These are phyloP conservation scores for Zaprionus ghesquierei DNA, from an alignment of 1,140 invertebrate species.

Conservation along the genomic window DNA sequence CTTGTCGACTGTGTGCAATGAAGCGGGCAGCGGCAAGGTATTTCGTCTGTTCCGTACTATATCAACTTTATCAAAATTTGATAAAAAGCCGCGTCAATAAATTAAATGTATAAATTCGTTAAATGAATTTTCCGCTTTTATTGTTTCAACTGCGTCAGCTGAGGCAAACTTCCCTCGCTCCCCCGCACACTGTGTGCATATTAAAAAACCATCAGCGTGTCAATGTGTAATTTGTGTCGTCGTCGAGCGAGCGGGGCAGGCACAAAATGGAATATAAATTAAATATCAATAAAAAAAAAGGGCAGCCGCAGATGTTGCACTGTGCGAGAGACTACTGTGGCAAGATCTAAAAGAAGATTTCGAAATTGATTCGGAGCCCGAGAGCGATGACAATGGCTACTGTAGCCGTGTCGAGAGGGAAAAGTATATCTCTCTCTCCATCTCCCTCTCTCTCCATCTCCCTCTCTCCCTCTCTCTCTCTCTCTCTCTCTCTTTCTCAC, in stretches of 20 bases:
- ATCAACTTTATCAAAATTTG: slow-evolving; percentile 70
- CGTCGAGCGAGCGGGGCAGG: slow-evolving; percentile 17
- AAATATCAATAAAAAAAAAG: slow-evolving; percentile 70
- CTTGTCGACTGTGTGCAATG: slow-evolving; percentile 53
- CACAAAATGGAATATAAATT: slow-evolving; percentile 72
- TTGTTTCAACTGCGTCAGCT: slow-evolving; percentile 65
- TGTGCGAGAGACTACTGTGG: neutral
- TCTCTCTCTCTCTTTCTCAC: neutral
- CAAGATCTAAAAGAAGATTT: slow-evolving; percentile 29
- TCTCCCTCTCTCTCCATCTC: neutral
- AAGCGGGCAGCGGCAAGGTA: slow-evolving; percentile 35
- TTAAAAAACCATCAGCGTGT: slow-evolving; percentile 81
- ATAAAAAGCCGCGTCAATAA: slow-evolving; percentile 76
- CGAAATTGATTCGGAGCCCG: slow-evolving; percentile 30
- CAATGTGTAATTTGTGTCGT: slow-evolving; percentile 79
- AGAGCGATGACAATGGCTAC: slow-evolving; percentile 38
- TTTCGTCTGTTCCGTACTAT: neutral
- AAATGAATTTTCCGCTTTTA: slow-evolving; percentile 72
- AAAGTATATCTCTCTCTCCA: slow-evolving; percentile 40
- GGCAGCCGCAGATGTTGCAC: slow-evolving; percentile 37
- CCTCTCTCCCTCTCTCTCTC: neutral
- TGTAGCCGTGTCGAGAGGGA: slow-evolving; percentile 52
- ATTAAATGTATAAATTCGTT: slow-evolving; percentile 81
- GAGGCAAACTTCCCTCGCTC: slow-evolving; percentile 1
- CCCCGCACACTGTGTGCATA: slow-evolving; percentile 48